Base-by-base conservation (phyloP, 2,113 vertebrate genomes). In the Tragelaphus imberbis region DNA sequence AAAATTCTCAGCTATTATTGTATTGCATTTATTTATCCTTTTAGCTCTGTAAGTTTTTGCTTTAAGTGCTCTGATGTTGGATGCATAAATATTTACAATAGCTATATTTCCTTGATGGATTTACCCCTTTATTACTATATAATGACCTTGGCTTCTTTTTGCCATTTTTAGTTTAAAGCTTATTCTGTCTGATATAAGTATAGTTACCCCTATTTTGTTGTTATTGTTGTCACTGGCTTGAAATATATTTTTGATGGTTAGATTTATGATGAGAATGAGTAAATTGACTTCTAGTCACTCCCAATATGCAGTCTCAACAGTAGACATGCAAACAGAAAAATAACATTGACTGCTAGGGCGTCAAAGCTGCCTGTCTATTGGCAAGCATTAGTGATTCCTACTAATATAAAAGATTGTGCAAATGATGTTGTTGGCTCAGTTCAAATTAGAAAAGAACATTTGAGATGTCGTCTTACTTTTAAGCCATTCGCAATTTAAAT, bases 341-440 rank as follows among this genome's bases (percentile, higher is more conserved):
- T 58, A 97, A 86, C 91, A 95, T 90, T 95, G 90, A 87, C 82
- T 97, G 44, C 53, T 93, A 65, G 59, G n/a, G 27, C 94, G 85
- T 97, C 86, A 65, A 94, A 94, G 53, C 71, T 93, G 47, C 55
- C 40, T 95, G 33, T 88, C 77, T 95, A 86, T 80, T 95, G 84
- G 55, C 90, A 97, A 96, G 91, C 84, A 95, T 96, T 98, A 94
- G 82, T 97, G 97, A 95, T 97, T n/a, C 17, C 58, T 97, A 80
- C 65, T 93, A 97, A 94, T 80, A 92, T 65, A 91, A 97, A 81
- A n/a, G 36, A 53, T 84, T 84, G 23, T 96, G 80, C 53, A 97
- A 92, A 84, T 92, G 71, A 89, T 95, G 58, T 95, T 95, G 36
- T 51, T 97, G 68, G 53, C 51, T 97, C 75, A 92, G 56, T 75